Base-by-base conservation (phyloP, 2,797 vertebrate species). In the Arremon brunneinucha region DNA sequence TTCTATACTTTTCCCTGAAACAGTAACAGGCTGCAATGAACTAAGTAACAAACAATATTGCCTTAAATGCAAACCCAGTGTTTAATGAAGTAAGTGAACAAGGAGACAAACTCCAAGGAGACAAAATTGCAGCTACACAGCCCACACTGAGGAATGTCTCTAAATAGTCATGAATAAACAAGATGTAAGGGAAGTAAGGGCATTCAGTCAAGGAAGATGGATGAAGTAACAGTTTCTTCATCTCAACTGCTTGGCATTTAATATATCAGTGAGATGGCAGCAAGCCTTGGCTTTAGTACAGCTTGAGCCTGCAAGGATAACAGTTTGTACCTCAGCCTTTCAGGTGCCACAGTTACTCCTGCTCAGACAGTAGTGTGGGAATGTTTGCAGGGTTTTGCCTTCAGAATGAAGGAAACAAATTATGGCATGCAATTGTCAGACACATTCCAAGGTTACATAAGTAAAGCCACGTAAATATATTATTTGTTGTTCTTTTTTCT, bases 201-300 rank as follows among this genome's bases (percentile, higher is more conserved):
- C 89, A 92, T 76, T 89, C 82, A 87, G 74, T 71, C 85, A 87
- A 68, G 0, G 0, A 83, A 87, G 90, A 94, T 30, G 26, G 83
- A 93, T 94, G 70, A 91, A 79, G 88, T 76, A 95, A 79, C 39
- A 83, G 28, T 90, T 90, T 87, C 78, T 75, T 82, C n/a, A 16
- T 74, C 67, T 91, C 67, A 64, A 4, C 53, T 65, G 43, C 60
- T 70, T 69, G 74, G 44, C 47, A 75, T 94, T 94, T 88, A 94
- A 95, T 89, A 27, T 22, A 94, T 93, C 74, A 87, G 41, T 16
- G 59, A 91, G 59, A 92, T 37, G 68, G 80, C 92, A 94, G 93
- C 49, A 78, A 74, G 83, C 67, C 74, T 94, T 88, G 91, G 75
- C 68, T 85, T 86, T 13, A 69, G 49, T 26, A 76, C 91, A 90